Percentiles rank a stretch among this genome's conserved stretches.
Conservation (phyloP, 1,140 invertebrate genomes). For the Drosophila obscura region DNA sequence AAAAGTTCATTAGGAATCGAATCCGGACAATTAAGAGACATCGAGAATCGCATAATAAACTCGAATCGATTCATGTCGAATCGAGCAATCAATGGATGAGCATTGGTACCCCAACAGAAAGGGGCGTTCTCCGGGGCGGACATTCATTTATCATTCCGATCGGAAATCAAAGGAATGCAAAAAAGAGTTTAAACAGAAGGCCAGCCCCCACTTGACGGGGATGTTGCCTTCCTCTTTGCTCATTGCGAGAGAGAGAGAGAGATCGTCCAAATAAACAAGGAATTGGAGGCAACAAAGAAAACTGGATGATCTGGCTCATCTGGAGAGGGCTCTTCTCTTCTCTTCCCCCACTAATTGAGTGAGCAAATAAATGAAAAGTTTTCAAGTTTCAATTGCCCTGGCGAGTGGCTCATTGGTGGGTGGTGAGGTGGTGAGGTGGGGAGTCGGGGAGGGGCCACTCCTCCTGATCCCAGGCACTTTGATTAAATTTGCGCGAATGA, state of each 20-base stretch:
- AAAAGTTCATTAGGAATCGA: slow-evolving; percentile 69
- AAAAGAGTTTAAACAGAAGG: slow-evolving; percentile 60
- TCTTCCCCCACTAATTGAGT: slow-evolving; percentile 63
- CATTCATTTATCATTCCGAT: slow-evolving; percentile 38
- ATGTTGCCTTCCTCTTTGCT: not conserved
- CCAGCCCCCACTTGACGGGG: slow-evolving; percentile 47
- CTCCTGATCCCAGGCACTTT: slow-evolving; percentile 48
- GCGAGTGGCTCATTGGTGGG: too few species aligned
- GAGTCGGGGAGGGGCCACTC: not conserved
- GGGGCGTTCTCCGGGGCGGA: slow-evolving; percentile 23
- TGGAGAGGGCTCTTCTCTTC: slow-evolving; percentile 11
- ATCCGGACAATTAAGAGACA: slow-evolving; percentile 68
- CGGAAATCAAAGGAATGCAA: slow-evolving; percentile 28
- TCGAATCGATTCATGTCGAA: slow-evolving; percentile 41
- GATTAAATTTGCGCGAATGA: slow-evolving; percentile 61
- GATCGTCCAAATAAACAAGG: slow-evolving; percentile 54
- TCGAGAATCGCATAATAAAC: slow-evolving; percentile 52
- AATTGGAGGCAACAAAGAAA: slow-evolving; percentile 40
- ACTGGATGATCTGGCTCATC: slow-evolving; percentile 25
- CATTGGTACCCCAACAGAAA: too few species aligned
- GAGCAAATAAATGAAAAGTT: slow-evolving; percentile 60
- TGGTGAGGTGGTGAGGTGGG: too few species aligned
- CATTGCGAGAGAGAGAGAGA: slow-evolving; percentile 19
- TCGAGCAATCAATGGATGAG: slow-evolving; percentile 50
- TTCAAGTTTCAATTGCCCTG: slow-evolving; percentile 11